Evolutionary conservation across 1,140 invertebrate genomes (phyloP).

Genomic region (Zophobas morio): DNA sequence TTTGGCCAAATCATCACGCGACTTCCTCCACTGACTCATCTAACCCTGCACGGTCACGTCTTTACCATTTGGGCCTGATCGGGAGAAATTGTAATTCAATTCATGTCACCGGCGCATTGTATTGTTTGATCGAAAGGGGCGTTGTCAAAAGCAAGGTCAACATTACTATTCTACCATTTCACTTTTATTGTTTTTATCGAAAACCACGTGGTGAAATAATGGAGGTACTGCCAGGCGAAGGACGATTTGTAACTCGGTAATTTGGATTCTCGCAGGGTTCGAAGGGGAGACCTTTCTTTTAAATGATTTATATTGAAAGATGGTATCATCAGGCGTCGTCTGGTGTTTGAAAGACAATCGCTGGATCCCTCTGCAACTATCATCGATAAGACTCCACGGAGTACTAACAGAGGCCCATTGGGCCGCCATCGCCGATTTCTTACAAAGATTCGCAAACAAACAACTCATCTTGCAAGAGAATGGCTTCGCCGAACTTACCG

Average conservation of each 20-base stretch:
- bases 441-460: slow-evolving; percentile 73
- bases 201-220: slow-evolving; percentile 17
- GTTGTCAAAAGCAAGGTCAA: slow-evolving; percentile 2
- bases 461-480: slow-evolving; percentile 71
- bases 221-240: slow-evolving; percentile 6
- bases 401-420: slow-evolving; percentile 75
- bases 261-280: slow-evolving; percentile 12
- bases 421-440: slow-evolving; percentile 74
- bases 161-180: slow-evolving; percentile 15
- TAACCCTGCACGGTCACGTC: slow-evolving; percentile 10
- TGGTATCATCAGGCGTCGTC: slow-evolving; percentile 67
- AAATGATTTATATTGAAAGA: slow-evolving; percentile 36
- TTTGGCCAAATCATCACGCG: neutral
- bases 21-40: neutral
- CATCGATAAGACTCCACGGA: slow-evolving; percentile 75
- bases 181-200: slow-evolving; percentile 19
- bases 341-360: slow-evolving; percentile 77
- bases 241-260: neutral
- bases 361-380: slow-evolving; percentile 75
- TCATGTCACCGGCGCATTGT: neutral
- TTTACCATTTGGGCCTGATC: neutral
- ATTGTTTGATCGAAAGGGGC: slow-evolving; percentile 2
- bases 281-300: neutral
- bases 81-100: slow-evolving; percentile 19
- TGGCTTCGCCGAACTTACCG: slow-evolving; percentile 66